phyloP scores from a whole-genome alignment of 1,140 invertebrate species.

The Nephotettix cincticeps region DNA sequence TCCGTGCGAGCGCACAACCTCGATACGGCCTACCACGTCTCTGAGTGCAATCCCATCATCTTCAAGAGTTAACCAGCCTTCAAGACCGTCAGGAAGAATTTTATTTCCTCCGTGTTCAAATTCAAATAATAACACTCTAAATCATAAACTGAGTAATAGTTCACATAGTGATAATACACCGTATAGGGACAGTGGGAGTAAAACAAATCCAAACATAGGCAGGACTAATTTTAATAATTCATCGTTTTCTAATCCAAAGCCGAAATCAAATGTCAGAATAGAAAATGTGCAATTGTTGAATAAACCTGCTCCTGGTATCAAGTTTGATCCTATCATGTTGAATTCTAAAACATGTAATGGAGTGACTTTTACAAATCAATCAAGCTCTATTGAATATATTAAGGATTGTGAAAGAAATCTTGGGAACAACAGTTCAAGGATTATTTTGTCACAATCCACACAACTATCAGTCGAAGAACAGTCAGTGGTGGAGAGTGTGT shows the following conservation, averaged over 20 bases:
- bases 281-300: neutral
- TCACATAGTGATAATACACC: too few relatives aligned
- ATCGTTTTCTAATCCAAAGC: too few relatives aligned
- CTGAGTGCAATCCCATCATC: too few relatives aligned
- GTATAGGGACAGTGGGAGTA: too few relatives aligned
- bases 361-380: neutral
- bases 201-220: too few relatives aligned
- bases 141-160: too few relatives aligned
- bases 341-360: neutral
- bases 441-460: neutral
- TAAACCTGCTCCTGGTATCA: neutral
- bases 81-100: too few relatives aligned
- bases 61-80: too few relatives aligned
- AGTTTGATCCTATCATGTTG: neutral
- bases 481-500: slow-evolving; percentile 15
- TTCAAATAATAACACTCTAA: too few relatives aligned
- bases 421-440: neutral
- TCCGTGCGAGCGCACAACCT: too few relatives aligned
- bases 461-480: neutral
- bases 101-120: too few relatives aligned
- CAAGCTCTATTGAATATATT: neutral
- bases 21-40: neutral
- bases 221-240: too few relatives aligned
- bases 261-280: neutral
- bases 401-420: neutral